A percentile compares a stretch with the other conserved stretches of the same genome.
These are phyloP conservation scores for Zeugodacus cucurbitae DNA, from an alignment of 1,140 invertebrate species.

Conservation along the genomic window DNA sequence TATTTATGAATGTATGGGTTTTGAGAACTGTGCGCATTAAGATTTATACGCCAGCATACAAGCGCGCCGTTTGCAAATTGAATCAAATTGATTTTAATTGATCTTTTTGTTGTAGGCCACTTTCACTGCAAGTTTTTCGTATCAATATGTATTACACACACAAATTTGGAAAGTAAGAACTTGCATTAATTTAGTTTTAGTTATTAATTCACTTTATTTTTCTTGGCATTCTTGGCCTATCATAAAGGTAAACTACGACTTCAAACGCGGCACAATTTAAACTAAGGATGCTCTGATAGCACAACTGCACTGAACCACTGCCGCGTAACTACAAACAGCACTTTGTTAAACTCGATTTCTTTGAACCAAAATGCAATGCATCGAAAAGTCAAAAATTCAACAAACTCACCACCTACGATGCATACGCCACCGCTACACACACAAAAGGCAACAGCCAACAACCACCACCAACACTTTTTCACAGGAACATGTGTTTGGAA, in stretches of 20 bases:
- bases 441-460: background rate
- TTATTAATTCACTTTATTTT: background rate
- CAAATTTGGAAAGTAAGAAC: background rate
- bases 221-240: background rate
- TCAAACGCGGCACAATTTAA: background rate
- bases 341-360: background rate
- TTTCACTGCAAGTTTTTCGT: background rate
- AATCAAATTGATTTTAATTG: slow-evolving; percentile 11
- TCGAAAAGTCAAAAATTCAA: background rate
- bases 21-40: background rate
- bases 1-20: background rate
- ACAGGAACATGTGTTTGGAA: background rate
- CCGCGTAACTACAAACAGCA: background rate
- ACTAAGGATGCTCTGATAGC: background rate
- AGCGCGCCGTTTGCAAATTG: background rate
- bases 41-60: background rate
- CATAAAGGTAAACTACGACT: background rate
- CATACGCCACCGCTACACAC: background rate
- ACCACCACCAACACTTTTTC: slow-evolving; percentile 5
- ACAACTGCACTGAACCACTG: slow-evolving; percentile 20
- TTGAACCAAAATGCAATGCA: background rate
- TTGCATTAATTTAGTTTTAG: background rate
- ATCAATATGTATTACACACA: background rate
- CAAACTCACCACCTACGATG: slow-evolving; percentile 18
- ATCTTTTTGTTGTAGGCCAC: background rate